Evolutionary conservation across 1,140 invertebrate genomes (phyloP).

Genomic region (Coenobita brevimanus): DNA sequence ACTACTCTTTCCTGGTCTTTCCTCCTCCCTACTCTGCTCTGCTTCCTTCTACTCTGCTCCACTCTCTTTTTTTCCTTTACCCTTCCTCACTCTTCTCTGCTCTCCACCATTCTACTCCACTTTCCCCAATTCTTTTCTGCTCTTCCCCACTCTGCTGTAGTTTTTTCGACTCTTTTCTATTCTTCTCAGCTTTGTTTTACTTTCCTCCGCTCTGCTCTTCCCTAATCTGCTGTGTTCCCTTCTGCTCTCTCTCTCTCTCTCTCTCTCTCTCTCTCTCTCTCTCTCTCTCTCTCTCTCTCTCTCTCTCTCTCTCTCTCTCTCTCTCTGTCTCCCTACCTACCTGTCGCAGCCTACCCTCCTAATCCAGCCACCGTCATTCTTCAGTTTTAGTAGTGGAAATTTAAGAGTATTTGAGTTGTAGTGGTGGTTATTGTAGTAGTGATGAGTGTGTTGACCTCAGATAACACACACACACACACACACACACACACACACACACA

Average conservation of each 20-base stretch:
- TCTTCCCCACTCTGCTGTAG: background rate
- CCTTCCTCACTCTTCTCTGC: background rate
- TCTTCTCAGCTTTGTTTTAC: no score
- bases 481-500: no score
- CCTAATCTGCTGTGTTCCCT: background rate
- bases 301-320: background rate
- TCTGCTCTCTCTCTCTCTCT: background rate
- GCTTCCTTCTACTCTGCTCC: background rate
- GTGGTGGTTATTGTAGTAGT: background rate
- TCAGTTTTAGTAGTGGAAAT: background rate
- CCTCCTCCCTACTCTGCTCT: no score
- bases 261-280: slow-evolving; percentile 11
- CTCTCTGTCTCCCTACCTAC: no score
- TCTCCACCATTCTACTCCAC: background rate
- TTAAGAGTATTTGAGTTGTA: background rate
- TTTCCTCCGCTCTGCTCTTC: background rate
- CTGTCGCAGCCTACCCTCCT: background rate
- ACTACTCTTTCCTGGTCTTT: background rate
- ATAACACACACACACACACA: no score
- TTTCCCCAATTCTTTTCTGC: background rate
- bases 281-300: slow-evolving; percentile 11
- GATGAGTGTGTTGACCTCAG: no score
- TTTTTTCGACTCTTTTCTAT: background rate
- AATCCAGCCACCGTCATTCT: background rate
- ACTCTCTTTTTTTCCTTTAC: background rate